Evolutionary conservation across 2,113 vertebrate species (phyloP).

Genomic region (Redunca redunca): DNA sequence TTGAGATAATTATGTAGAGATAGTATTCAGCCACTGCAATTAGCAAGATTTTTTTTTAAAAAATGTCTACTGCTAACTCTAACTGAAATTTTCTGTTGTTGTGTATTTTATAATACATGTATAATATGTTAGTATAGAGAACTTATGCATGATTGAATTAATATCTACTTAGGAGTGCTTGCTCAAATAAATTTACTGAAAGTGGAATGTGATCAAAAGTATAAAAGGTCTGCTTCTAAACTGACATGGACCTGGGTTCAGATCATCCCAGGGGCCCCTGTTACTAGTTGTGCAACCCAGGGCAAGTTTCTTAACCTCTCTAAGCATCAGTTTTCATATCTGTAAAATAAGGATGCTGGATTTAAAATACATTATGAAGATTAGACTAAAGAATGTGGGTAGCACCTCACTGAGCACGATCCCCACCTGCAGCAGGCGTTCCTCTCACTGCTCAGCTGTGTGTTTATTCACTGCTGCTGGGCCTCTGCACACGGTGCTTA

Average conservation of each 20-base stretch:
- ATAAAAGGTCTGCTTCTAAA: not conserved
- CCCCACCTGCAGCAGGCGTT: not conserved
- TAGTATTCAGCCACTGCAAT: not conserved
- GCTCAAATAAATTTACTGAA: not conserved
- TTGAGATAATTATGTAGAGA: not conserved
- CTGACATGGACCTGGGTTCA: not conserved
- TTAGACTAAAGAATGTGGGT: not conserved
- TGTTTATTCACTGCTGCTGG: not conserved
- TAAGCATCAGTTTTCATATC: not conserved
- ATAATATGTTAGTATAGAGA: not conserved
- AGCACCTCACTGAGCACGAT: not conserved
- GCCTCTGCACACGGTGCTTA: not conserved
- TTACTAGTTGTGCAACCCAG: not conserved
- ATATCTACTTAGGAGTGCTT: not conserved
- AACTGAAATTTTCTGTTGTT: not conserved
- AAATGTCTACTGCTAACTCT: not conserved
- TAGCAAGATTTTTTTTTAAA: not conserved
- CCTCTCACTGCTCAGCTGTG: no score
- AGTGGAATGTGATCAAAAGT: not conserved
- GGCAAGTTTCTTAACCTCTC: not conserved
- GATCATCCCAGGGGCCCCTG: not conserved
- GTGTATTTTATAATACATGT: not conserved
- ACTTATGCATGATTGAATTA: not conserved
- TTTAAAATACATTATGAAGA: not conserved
- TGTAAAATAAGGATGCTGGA: not conserved